Conservation (phyloP, 1,140 invertebrate genomes). For the Whitmania pigra region DNA sequence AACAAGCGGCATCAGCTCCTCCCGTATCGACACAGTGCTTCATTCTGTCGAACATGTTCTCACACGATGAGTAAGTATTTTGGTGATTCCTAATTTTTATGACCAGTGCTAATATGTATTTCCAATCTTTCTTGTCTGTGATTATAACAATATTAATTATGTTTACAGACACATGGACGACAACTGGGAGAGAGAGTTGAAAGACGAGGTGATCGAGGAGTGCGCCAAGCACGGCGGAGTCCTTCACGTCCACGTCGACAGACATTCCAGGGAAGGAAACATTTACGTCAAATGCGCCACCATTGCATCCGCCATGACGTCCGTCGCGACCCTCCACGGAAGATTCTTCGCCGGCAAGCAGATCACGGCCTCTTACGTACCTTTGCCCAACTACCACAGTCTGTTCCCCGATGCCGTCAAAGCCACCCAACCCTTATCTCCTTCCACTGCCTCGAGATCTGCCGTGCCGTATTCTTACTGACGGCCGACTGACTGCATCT, state of each 20-base stretch:
- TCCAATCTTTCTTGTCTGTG: not conserved
- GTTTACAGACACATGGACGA: slow-evolving; percentile 36
- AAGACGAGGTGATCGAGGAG: slow-evolving; percentile 96
- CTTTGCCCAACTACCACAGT: slow-evolving; percentile 88
- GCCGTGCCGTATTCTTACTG: not conserved
- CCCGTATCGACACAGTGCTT: slow-evolving; percentile 98
- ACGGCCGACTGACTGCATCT: not conserved
- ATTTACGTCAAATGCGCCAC: slow-evolving; percentile 98
- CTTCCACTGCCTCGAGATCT: slow-evolving; percentile 14
- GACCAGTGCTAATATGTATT: not conserved
- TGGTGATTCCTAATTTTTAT: not conserved
- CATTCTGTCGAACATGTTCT: slow-evolving; percentile 99
- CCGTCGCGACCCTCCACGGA: slow-evolving; percentile 89
- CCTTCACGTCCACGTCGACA: slow-evolving; percentile 91
- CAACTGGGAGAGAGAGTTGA: slow-evolving; percentile 83
- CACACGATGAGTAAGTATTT: slow-evolving; percentile 55
- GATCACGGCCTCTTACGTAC: slow-evolving; percentile 95
- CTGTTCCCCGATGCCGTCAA: slow-evolving; percentile 61
- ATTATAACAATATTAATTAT: not conserved
- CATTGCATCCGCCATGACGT: slow-evolving; percentile 83
- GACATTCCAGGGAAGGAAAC: slow-evolving; percentile 83
- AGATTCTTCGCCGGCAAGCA: slow-evolving; percentile 92
- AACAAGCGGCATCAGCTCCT: slow-evolving; percentile 43
- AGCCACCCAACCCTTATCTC: slow-evolving; percentile 35
- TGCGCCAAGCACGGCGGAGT: slow-evolving; percentile 96